Evolutionary conservation across 1,140 invertebrate species (phyloP), one percentile per base, ranked within the genome.

Genomic region (Linepithema humile): DNA sequence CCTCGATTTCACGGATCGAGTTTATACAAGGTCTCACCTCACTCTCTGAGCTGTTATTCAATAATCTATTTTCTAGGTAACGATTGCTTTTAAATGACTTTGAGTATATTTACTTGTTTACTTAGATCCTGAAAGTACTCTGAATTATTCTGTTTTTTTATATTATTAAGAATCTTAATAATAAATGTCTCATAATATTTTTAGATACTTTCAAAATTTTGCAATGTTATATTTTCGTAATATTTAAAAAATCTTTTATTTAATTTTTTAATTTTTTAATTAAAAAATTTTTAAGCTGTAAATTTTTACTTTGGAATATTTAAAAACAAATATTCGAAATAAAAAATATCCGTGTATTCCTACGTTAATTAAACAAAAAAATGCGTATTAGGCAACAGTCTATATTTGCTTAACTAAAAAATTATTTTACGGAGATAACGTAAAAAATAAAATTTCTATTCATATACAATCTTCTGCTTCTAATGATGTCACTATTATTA

Each of bases 1-100:
- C 50, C 50, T 80, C 50, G 64, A 80, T 80, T 80, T 80, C n/a
- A 55, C 75, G 23, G 23, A 20, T 10, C 32, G 35, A 20, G 23
- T 69, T 78, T 40, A 35, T 12, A 0, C 75, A 77, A 77, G 73
- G 29, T 65, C 48, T 1, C 5, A n/a, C n/a, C 17, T 15, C 15
- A 32, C 20, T 50, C 53, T 3, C 20, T 29, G 5, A 9, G 10
- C 1, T 20, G 15, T 32, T 48, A 50, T 35, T 53, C n/a, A 20
- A 50, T 23, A 50, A 75, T 26, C 29, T 35, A 40, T 78, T 78
- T 78, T 69, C 10, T 55, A 43, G 26, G 0, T 23, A 23, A 64
- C n/a, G 15, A 50, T 35, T 48, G 12, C 6, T 15, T 75, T 40
- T 10, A 60, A 59, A 40, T 26, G 23, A 23, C 5, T 59, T 59